Evolutionary conservation across 2,888 invertebrate species (phyloP).

Genomic region (Brachyptera putata): DNA sequence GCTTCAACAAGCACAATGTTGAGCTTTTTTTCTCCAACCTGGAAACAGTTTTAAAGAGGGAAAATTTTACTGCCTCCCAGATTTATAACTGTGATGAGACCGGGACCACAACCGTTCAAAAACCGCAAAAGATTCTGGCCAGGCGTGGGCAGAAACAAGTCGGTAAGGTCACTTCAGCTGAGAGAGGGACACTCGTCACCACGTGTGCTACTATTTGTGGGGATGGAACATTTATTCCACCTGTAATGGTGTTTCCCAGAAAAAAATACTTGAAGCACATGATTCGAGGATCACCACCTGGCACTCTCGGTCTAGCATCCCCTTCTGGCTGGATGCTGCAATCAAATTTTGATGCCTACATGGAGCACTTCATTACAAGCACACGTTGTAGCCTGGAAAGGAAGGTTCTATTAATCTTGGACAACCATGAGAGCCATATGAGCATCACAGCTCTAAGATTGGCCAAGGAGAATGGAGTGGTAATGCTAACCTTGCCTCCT

Average conservation of each 20-base stretch:
- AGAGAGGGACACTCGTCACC: not conserved
- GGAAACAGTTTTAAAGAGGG: too few relatives aligned
- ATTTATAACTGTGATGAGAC: not conserved
- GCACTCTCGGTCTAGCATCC: not conserved
- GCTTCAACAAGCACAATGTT: not conserved
- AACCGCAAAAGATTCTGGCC: not conserved
- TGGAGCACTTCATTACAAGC: too few relatives aligned
- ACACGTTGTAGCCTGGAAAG: too few relatives aligned
- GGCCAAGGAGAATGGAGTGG: conserved; percentile 42
- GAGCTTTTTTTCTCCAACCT: too few relatives aligned
- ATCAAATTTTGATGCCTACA: not conserved
- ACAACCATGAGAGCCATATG: too few relatives aligned
- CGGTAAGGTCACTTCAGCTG: not conserved
- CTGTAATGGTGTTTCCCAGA: not conserved
- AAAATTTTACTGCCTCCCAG: too few relatives aligned
- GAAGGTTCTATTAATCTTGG: too few relatives aligned
- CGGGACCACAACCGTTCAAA: too few relatives aligned
- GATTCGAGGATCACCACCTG: not conserved
- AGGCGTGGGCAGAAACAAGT: not conserved
- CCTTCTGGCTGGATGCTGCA: not conserved
- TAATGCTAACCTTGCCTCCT: conserved; percentile 42
- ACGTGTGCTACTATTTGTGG: not conserved
- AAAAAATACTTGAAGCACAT: not conserved
- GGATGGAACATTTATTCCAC: not conserved
- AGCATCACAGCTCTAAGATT: too few relatives aligned